A percentile compares a stretch with the other conserved stretches of the same genome.
These are phyloP conservation scores for Nixonia krombeini DNA, from an alignment of 1,140 invertebrate genomes.

Conservation along the genomic window DNA sequence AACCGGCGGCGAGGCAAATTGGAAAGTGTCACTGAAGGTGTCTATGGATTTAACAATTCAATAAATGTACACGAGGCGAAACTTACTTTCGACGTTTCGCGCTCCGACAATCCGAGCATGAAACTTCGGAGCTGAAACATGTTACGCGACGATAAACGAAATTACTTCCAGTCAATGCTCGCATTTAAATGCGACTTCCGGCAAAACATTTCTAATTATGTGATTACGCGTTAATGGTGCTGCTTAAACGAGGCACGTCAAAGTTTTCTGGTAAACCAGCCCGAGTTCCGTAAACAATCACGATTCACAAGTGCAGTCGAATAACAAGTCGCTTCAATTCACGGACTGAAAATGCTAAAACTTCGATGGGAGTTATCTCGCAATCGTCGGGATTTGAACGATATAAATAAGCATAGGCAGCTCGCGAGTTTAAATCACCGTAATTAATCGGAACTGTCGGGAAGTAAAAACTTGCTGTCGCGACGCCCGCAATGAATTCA, in stretches of 20 bases:
- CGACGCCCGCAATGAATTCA: too few relatives aligned
- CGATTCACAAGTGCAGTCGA: slow-evolving; percentile 23
- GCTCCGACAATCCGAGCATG: neutral
- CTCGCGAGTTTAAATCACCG: too few relatives aligned
- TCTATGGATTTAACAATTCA: neutral
- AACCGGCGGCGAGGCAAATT: too few relatives aligned
- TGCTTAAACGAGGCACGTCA: slow-evolving; percentile 31
- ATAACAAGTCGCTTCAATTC: slow-evolving; percentile 27
- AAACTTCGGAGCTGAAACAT: slow-evolving; percentile 24
- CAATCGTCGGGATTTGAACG: slow-evolving; percentile 15
- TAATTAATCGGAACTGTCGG: too few relatives aligned
- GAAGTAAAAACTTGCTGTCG: too few relatives aligned
- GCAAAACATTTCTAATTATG: slow-evolving; percentile 36
- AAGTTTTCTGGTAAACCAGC: slow-evolving; percentile 23
- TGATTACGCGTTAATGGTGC: slow-evolving; percentile 34
- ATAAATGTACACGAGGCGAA: neutral
- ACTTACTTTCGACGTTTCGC: neutral
- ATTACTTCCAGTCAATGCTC: slow-evolving; percentile 34
- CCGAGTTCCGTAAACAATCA: slow-evolving; percentile 29
- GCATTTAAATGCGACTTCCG: slow-evolving; percentile 26
- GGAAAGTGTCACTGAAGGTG: too few relatives aligned
- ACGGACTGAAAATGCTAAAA: slow-evolving; percentile 25
- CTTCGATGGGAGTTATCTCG: slow-evolving; percentile 24
- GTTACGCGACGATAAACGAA: slow-evolving; percentile 27
- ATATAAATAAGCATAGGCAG: too few relatives aligned